These are phyloP conservation scores for Meloidogyne floridensis DNA, from an alignment of 1,140 invertebrate genomes.

Conservation along the genomic window DNA sequence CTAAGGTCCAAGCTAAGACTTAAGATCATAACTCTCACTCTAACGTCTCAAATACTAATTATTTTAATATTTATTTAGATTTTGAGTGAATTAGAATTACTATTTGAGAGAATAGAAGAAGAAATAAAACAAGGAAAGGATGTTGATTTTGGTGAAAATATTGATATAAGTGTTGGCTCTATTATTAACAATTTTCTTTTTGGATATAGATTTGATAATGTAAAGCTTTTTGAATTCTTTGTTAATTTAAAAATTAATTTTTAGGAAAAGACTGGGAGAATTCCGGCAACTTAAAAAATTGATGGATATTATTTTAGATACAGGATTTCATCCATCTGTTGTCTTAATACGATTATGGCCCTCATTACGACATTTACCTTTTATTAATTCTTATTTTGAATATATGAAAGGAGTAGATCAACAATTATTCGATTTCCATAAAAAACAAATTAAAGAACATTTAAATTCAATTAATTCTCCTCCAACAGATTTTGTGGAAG, in stretches of 20 bases:
- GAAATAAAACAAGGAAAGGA: conserved; percentile 39
- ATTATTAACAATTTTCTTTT: conserved; percentile 46
- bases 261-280: not conserved
- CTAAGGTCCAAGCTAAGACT: not conserved
- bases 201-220: conserved; percentile 43
- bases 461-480: conserved; percentile 15
- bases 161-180: conserved; percentile 43
- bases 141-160: conserved; percentile 31
- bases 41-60: too few relatives aligned
- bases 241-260: not conserved
- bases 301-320: not conserved
- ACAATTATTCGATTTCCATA: conserved; percentile 9
- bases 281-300: not conserved
- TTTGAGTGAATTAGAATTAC: conserved; percentile 37
- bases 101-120: conserved; percentile 40
- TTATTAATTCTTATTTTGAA: not conserved
- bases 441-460: conserved; percentile 29
- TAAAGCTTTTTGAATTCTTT: not conserved
- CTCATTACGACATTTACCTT: not conserved
- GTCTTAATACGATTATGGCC: not conserved
- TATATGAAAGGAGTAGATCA: not conserved
- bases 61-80: conserved; percentile 32
- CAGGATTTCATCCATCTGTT: not conserved
- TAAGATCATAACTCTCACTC: too few relatives aligned
- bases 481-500: conserved; percentile 34